Conservation (phyloP, 2,113 vertebrate genomes). For the Cichladusa arquata region DNA sequence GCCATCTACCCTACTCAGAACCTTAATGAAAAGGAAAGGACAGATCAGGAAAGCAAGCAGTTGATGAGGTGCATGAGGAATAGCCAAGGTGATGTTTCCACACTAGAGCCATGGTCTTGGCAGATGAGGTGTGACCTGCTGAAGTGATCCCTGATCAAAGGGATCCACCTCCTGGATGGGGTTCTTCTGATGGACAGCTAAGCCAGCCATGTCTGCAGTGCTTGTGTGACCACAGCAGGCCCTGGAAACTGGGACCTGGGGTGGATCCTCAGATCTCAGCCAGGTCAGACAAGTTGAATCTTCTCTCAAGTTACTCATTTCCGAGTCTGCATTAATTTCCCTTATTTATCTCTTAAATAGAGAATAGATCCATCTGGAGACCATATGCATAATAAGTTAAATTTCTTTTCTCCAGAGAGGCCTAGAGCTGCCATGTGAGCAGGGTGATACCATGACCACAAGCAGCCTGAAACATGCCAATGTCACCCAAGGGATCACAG, state of each 20-base stretch:
- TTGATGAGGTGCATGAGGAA: neutral
- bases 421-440: neutral
- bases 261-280: neutral
- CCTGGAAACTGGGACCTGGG: neutral
- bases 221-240: neutral
- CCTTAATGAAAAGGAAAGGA: neutral
- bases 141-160: neutral
- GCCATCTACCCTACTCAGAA: neutral
- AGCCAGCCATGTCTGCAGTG: neutral
- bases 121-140: neutral
- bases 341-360: neutral
- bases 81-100: neutral
- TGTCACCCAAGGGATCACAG: neutral
- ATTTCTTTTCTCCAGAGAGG: neutral
- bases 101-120: neutral
- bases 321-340: neutral
- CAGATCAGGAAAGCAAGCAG: neutral
- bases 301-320: neutral
- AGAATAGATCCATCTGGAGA: neutral
- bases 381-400: neutral
- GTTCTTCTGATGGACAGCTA: neutral
- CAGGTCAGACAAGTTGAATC: neutral
- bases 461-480: neutral
- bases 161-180: neutral
- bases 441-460: neutral